A percentile compares a stretch with the other conserved stretches of the same genome.
Conservation (phyloP, 2,113 vertebrate genomes). For the Strix aluco region DNA sequence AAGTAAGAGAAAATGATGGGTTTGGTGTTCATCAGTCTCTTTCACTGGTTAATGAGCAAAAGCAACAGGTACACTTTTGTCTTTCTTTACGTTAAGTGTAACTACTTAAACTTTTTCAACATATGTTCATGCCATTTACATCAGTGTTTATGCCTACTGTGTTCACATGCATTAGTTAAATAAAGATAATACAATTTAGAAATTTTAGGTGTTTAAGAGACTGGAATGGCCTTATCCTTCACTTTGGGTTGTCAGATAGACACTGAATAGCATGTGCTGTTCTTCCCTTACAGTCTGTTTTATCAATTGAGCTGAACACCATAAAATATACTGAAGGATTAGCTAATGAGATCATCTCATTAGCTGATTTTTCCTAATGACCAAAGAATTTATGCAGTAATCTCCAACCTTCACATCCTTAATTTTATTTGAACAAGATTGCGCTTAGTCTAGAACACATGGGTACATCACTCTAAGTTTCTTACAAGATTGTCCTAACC, state of each 20-base stretch:
- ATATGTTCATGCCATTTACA: too few relatives aligned
- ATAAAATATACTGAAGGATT: neutral
- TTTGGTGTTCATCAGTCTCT: neutral
- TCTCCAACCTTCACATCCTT: neutral
- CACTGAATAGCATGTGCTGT: neutral
- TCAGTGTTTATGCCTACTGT: too few relatives aligned
- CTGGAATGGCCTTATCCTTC: neutral
- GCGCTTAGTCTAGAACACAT: neutral
- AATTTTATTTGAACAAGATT: neutral
- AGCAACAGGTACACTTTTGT: neutral
- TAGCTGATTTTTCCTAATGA: neutral
- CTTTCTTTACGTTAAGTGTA: neutral
- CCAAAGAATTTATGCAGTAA: neutral
- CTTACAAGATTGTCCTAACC: neutral
- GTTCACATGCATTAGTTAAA: too few relatives aligned
- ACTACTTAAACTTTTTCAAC: too few relatives aligned
- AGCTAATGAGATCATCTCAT: neutral
- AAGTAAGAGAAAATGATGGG: neutral
- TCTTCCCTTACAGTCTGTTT: neutral
- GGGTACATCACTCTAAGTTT: neutral
- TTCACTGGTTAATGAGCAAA: neutral
- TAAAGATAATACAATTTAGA: too few relatives aligned
- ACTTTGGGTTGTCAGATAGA: neutral
- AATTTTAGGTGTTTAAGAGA: neutral
- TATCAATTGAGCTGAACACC: neutral